Conservation (phyloP, 1,140 invertebrate species). For the Amyelois transitella region DNA sequence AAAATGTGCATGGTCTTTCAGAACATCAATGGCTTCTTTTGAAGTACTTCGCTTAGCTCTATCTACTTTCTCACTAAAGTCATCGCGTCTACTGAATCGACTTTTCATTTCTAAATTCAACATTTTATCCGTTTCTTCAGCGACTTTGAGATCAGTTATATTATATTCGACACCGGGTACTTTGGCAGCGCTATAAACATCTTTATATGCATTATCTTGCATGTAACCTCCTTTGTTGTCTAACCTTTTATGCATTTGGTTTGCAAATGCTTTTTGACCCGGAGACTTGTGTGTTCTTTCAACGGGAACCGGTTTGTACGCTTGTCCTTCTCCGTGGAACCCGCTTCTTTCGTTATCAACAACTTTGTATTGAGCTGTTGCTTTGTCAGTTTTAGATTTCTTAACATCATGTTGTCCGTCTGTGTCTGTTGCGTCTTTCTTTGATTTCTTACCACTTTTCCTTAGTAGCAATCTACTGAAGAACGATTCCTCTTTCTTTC, state of each 20-base stretch:
- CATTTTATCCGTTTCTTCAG: conserved; percentile 68
- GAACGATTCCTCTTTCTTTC: conserved; percentile 78
- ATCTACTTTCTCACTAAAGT: conserved; percentile 49
- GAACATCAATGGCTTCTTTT: conserved; percentile 54
- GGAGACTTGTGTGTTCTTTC: conserved; percentile 61
- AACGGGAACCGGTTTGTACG: conserved; percentile 51
- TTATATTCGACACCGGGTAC: conserved; percentile 60
- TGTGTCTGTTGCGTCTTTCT: conserved; percentile 72
- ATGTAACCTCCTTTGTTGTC: conserved; percentile 73
- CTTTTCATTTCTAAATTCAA: conserved; percentile 59
- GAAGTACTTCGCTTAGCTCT: conserved; percentile 43
- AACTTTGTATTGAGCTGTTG: conserved; percentile 42
- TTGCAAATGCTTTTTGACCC: conserved; percentile 67
- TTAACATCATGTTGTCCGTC: conserved; percentile 58
- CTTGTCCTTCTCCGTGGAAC: conserved; percentile 30
- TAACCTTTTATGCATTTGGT: conserved; percentile 70
- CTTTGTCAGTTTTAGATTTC: conserved; percentile 57
- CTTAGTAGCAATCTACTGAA: conserved; percentile 79
- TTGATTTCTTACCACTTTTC: conserved; percentile 79
- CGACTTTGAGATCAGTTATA: conserved; percentile 71
- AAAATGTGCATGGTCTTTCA: conserved; percentile 50
- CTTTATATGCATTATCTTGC: conserved; percentile 65
- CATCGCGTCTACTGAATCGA: conserved; percentile 55
- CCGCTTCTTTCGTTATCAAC: conserved; percentile 44
- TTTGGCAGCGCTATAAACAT: conserved; percentile 63